Evolutionary conservation across 2,888 invertebrate genomes (phyloP), one percentile per base, ranked within the genome.

Genomic region (Synanthedon andrenaeformis): DNA sequence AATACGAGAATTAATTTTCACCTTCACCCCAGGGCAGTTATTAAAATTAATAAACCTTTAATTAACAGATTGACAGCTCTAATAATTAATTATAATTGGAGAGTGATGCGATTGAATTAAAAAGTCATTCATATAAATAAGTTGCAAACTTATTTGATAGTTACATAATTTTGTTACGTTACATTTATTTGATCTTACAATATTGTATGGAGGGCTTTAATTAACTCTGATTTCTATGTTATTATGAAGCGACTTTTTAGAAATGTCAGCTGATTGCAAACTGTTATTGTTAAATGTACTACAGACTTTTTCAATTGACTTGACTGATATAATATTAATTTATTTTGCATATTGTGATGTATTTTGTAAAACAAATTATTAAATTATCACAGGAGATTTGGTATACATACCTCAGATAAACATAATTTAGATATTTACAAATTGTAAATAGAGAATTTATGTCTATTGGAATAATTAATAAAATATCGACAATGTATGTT

Each of bases 51-150:
- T 56, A 51, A 56, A 54, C 53, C 50, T 58, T 54, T 70, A 63
- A 73, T 72, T 70, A 66, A 70, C 70, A 69, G 69, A 76, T 75
- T 76, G 76, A 76, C 74, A 75, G 70, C 59, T 70, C 57, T 58
- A 63, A 67, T 72, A 72, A 74, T 69, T 66, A 67, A 68, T 67
- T 63, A 60, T 67, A 64, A 67, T 72, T 69, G 64, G 62, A 12
- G 23, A 19, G 11, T 61, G 64, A 67, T 58, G 62, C 55, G 61
- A 6, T 52, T 56, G 54, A 62, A 63, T 62, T 55, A 55, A 58
- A 59, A 62, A 60, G 60, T 64, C 61, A 53, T 50, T 48, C 55
- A 54, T 54, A 55, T 60, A 49, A 12, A 49, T 12, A 17, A 49
- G 13, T 49, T 23, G 59, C 57, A 58, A 60, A 55, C 57, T 56